Conservation (phyloP, 1,140 invertebrate species). For the Meloidogyne floridensis region DNA sequence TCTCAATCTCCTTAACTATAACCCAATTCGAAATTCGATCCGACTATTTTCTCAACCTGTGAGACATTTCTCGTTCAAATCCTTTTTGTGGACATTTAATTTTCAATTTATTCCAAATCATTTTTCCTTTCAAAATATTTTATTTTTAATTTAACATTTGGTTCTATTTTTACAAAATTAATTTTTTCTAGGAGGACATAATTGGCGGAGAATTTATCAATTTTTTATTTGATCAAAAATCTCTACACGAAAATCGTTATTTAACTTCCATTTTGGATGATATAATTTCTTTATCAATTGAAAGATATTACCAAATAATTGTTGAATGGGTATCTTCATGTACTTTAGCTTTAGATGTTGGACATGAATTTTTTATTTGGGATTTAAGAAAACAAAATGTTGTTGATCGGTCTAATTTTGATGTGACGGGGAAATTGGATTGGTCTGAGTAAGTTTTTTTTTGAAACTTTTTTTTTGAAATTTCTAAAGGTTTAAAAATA, state of each 20-base stretch:
- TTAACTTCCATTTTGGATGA: constrained; percentile 27
- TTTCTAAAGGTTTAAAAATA: too few species aligned
- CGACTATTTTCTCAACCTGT: neutral
- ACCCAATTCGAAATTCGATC: too few species aligned
- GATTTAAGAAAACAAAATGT: constrained; percentile 30
- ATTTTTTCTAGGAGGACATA: constrained; percentile 27
- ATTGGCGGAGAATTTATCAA: constrained; percentile 41
- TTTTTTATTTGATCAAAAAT: constrained; percentile 16
- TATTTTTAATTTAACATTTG: too few species aligned
- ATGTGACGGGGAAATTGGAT: neutral
- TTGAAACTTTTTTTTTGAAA: neutral
- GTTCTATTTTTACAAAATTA: neutral
- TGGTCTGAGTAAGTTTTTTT: constrained; percentile 23
- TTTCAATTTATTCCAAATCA: too few species aligned
- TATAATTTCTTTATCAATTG: constrained; percentile 34
- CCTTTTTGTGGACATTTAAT: too few species aligned
- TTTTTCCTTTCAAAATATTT: too few species aligned
- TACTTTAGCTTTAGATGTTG: constrained; percentile 34
- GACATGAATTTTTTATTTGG: constrained; percentile 46
- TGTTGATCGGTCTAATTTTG: constrained; percentile 29
- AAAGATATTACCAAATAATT: constrained; percentile 32
- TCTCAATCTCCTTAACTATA: too few species aligned
- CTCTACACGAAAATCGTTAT: neutral
- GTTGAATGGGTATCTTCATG: constrained; percentile 45
- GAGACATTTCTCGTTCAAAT: too few species aligned